Evolutionary conservation across 1,140 invertebrate genomes (phyloP).

Genomic region (Phocides pigmalion): DNA sequence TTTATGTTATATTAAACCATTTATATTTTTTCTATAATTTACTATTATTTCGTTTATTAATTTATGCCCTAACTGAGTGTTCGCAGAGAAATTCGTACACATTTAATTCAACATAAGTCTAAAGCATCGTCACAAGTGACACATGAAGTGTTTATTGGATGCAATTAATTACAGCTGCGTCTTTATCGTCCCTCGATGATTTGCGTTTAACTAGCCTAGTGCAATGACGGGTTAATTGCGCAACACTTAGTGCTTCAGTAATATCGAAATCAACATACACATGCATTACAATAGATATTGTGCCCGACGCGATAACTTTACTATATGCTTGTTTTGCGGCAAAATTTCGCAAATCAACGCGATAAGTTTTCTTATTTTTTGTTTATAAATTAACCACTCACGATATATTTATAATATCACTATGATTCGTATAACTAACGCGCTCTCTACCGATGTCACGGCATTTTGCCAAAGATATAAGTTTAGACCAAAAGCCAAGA

Average conservation of each 20-base stretch:
- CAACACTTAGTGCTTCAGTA: conserved; percentile 18
- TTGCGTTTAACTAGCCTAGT: conserved; percentile 1
- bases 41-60: too few relatives aligned
- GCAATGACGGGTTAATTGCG: conserved; percentile 12
- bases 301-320: neutral
- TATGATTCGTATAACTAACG: conserved; percentile 16
- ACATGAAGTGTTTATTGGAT: neutral
- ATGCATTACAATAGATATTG: neutral
- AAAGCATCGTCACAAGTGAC: neutral
- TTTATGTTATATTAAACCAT: too few relatives aligned
- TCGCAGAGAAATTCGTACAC: too few relatives aligned
- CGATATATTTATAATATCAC: conserved; percentile 11
- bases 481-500: conserved; percentile 40
- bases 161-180: conserved; percentile 8
- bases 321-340: neutral
- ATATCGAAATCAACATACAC: conserved; percentile 8
- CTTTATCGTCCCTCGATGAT: conserved; percentile 22
- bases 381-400: neutral
- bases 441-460: conserved; percentile 33
- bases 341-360: neutral
- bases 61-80: too few relatives aligned
- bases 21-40: too few relatives aligned
- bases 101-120: neutral
- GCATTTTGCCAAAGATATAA: conserved; percentile 47
- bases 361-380: neutral